Base-by-base conservation (phyloP, 2,797 vertebrate species). In the Tadarida brasiliensis region DNA sequence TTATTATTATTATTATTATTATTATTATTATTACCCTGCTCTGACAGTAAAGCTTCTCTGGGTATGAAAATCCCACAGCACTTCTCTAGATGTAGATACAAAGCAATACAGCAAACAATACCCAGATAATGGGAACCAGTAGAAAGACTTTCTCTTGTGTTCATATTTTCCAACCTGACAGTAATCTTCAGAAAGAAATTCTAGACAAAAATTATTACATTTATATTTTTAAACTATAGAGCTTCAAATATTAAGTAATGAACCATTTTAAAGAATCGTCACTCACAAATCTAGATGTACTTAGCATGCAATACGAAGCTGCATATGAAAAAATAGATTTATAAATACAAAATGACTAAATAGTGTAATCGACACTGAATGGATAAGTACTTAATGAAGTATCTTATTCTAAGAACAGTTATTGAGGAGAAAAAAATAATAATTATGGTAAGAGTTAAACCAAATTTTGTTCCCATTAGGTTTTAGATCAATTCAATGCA, bases 291-390 rank as follows among this genome's bases (percentile, higher is more conserved):
- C 44, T 77, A 78, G 54, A 81, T 89, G 26, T 83, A 88, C 84
- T 94, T 92, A 94, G 26, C 74, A 92, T 77, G 56, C 15, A 81
- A 70, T 68, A 94, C 49, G 95, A 91, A 94, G 91, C 61, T 84
- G 22, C 67, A 7, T 57, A 44, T 91, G 93, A 94, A 82, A 20
- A 97, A 97, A 68, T 56, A 77, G 35, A 89, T 94, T 96, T 68
- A 84, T 95, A 96, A 96, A 90, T 87, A 94, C 87, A 74, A 93
- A 94, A 87, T 96, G 54, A 96, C 86, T 97, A 94, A 91, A 82
- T 83, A 81, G n/a, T 76, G 3, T 81, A 94, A 97, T 95, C 94
- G 96, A 49, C 84, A 87, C 94, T 76, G 57, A 95, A 74, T 86
- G 67, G 54, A 10, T 95, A 96, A 49, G 17, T 92, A 74, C 71